Evolutionary conservation across 2,797 vertebrate species (phyloP), one percentile per base, ranked within the genome.

Genomic region (Enteromius mattozi): DNA sequence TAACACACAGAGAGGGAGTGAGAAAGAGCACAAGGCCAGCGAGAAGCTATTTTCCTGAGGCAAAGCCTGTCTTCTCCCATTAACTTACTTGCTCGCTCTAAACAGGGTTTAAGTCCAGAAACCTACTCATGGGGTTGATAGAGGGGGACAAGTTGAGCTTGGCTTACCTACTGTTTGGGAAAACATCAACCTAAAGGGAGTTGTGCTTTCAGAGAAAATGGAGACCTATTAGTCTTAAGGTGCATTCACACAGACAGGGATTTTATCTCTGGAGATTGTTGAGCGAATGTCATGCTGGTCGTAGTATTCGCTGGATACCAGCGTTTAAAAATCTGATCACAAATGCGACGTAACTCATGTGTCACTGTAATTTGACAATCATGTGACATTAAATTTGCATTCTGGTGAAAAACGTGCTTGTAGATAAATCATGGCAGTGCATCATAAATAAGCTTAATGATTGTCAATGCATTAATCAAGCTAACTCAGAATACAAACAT

Each of bases 31-130:
- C 68, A 54, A 83, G 77, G 63, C 35, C 76, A 81, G 59, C 19
- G 9, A 86, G 51, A 33, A 80, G 83, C 35, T 59, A 70, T 82
- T 86, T 68, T 84, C 81, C 66, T 61, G 17, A 63, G 78, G 69
- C 54, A 40, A 63, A 70, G 51, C 51, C 78, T 86, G 85, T 85
- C 83, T 83, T 80, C 85, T 69, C 35, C 51, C 42, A 88, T 85
- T 70, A 86, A 65, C 69, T 80, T 56, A 19, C 77, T 70, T 59
- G 66, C 33, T 76, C 30, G 24, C 81, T 75, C 37, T 74, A 59
- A 69, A 70, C 72, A 68, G 35, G 37, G 63, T 70, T 83, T 70
- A 21, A 54, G 47, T 61, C 9, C 83, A 70, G 24, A 76, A 40
- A 66, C 5, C 45, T 71, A 70, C 61, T 75, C 21, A 66, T 40